Evolutionary conservation across 92 coral and sea anemone species (phyloP).

Genomic region (Muricea muricata): DNA sequence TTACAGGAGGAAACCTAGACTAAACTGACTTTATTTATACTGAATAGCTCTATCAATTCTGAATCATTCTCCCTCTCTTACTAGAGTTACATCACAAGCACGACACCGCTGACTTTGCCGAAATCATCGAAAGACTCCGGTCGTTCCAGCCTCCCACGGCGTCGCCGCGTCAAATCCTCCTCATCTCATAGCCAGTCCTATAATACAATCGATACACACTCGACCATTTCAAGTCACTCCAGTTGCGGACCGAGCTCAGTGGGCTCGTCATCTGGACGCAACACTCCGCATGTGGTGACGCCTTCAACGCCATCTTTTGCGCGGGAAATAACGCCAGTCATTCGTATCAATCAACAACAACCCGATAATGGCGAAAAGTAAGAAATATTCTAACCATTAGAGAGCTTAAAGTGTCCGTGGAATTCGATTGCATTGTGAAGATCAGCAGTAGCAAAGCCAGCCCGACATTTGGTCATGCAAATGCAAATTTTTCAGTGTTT

Average conservation of each 20-base stretch:
- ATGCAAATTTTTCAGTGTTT: too few relatives aligned
- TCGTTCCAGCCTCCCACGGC: constrained; percentile 72
- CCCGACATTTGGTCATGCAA: too few relatives aligned
- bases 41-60: too few relatives aligned
- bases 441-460: too few relatives aligned
- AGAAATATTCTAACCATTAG: background rate
- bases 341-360: constrained; percentile 8
- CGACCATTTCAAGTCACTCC: constrained; percentile 45
- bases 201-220: constrained; percentile 68
- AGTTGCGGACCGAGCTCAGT: constrained; percentile 71
- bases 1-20: too few relatives aligned
- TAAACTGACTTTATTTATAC: too few relatives aligned
- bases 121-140: constrained; percentile 40
- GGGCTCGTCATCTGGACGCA: constrained; percentile 96
- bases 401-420: too few relatives aligned
- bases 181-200: constrained; percentile 68
- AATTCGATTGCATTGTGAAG: too few relatives aligned
- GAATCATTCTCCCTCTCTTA: background rate
- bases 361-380: constrained; percentile 18
- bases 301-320: constrained; percentile 86
- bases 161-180: constrained; percentile 50
- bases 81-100: background rate
- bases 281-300: constrained; percentile 76
- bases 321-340: constrained; percentile 32
- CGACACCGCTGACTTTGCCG: constrained; percentile 3